phyloP scores from a whole-genome alignment of 1,140 invertebrate species.

The Marisa cornuarietis region DNA sequence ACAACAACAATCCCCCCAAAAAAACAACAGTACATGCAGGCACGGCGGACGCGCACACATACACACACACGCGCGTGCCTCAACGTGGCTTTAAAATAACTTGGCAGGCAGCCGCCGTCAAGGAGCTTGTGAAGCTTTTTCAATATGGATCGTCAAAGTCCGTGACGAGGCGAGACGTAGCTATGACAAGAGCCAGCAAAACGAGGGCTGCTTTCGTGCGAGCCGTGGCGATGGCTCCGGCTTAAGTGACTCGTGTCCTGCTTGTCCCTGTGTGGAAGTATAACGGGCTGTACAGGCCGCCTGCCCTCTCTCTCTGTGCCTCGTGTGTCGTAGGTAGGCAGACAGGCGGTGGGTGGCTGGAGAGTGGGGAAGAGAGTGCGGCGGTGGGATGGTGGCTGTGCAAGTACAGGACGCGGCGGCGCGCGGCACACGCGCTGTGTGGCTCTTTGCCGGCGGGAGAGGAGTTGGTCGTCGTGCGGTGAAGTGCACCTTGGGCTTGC shows the following conservation, averaged over 20 bases:
- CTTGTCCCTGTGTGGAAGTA: not conserved
- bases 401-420: not conserved
- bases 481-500: not conserved
- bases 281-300: not conserved
- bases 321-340: conserved; percentile 3
- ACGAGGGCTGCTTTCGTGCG: not conserved
- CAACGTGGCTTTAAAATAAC: too few species aligned
- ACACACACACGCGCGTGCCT: too few species aligned
- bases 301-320: not conserved
- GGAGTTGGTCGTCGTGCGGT: not conserved
- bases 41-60: too few species aligned
- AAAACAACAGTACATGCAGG: too few species aligned
- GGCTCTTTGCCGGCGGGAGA: not conserved
- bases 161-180: not conserved
- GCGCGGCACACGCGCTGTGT: too few species aligned
- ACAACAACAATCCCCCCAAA: too few species aligned
- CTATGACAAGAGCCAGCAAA: conserved; percentile 11
- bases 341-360: not conserved
- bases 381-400: not conserved
- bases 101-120: too few species aligned
- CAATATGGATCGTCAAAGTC: too few species aligned
- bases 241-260: conserved; percentile 5
- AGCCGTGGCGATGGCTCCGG: not conserved
- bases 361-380: not conserved
- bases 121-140: too few species aligned